Evolutionary conservation across 2,797 vertebrate species (phyloP).

Genomic region (Lutjanus argentimaculatus): DNA sequence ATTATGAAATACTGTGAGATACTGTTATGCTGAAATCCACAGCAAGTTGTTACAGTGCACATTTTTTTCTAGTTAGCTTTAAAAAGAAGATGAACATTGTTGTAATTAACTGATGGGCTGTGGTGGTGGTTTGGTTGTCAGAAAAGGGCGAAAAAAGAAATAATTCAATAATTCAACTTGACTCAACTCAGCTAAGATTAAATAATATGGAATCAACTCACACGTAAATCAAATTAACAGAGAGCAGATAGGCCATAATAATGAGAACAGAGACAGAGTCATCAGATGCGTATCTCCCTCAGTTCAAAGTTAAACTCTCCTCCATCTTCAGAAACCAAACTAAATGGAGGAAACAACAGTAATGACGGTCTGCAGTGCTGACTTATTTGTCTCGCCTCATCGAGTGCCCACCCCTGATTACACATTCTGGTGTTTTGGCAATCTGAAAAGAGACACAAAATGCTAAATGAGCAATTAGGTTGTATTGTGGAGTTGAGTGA

Average conservation of each 20-base stretch:
- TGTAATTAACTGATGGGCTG: slow-evolving; percentile 22
- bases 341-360: slow-evolving; percentile 46
- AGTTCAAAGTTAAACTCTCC: slow-evolving; percentile 49
- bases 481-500: slow-evolving; percentile 57
- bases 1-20: too few relatives aligned
- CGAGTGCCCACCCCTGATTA: slow-evolving; percentile 60
- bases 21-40: too few relatives aligned
- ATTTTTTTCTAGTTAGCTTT: slow-evolving; percentile 7
- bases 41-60: not conserved
- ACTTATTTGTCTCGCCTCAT: slow-evolving; percentile 58
- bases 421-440: slow-evolving; percentile 58
- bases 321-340: slow-evolving; percentile 56
- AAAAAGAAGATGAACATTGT: slow-evolving; percentile 11
- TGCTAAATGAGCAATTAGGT: slow-evolving; percentile 76
- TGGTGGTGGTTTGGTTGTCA: slow-evolving; percentile 5
- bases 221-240: slow-evolving; percentile 62
- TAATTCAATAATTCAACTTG: slow-evolving; percentile 30
- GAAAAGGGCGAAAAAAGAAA: slow-evolving; percentile 22
- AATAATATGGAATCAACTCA: slow-evolving; percentile 53
- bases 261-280: slow-evolving; percentile 59
- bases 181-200: slow-evolving; percentile 46
- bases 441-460: slow-evolving; percentile 63
- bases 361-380: slow-evolving; percentile 43
- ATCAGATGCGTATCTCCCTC: slow-evolving; percentile 59
- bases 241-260: slow-evolving; percentile 41